Conservation (phyloP, 2,113 vertebrate species). For the Sprattus sprattus region DNA sequence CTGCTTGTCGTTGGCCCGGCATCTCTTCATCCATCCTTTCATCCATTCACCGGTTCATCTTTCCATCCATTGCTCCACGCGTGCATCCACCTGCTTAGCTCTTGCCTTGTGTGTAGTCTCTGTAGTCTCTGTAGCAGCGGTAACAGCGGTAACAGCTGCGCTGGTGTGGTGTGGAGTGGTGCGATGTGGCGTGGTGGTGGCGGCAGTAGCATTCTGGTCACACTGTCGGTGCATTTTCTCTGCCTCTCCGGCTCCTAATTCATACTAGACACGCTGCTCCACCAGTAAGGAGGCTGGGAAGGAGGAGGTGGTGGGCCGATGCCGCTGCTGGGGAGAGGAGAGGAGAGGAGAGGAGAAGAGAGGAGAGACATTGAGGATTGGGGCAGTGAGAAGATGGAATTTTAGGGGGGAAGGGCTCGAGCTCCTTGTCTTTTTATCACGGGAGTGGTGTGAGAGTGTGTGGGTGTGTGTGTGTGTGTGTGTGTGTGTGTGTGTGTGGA, state of each 20-base stretch:
- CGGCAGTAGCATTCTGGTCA: conserved; percentile 4
- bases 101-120: conserved; percentile 5
- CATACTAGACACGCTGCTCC: no score
- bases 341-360: conserved; percentile 32
- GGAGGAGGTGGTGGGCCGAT: background rate
- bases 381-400: conserved; percentile 36
- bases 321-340: background rate
- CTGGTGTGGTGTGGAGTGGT: no score
- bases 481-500: conserved; percentile 51
- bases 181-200: no score
- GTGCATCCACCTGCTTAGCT: background rate
- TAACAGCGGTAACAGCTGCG: conserved; percentile 26
- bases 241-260: conserved; percentile 44
- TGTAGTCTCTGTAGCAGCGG: conserved; percentile 48
- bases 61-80: background rate
- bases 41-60: background rate
- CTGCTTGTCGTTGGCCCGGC: conserved; percentile 38
- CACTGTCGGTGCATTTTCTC: conserved; percentile 25
- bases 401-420: conserved; percentile 19
- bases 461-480: conserved; percentile 51
- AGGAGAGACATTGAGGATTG: conserved; percentile 51
- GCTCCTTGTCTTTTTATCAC: background rate
- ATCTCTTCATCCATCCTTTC: background rate
- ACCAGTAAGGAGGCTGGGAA: background rate
- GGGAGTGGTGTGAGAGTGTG: conserved; percentile 33